Evolutionary conservation across 2,113 vertebrate genomes (phyloP).

Genomic region (Toxotes chatareus): DNA sequence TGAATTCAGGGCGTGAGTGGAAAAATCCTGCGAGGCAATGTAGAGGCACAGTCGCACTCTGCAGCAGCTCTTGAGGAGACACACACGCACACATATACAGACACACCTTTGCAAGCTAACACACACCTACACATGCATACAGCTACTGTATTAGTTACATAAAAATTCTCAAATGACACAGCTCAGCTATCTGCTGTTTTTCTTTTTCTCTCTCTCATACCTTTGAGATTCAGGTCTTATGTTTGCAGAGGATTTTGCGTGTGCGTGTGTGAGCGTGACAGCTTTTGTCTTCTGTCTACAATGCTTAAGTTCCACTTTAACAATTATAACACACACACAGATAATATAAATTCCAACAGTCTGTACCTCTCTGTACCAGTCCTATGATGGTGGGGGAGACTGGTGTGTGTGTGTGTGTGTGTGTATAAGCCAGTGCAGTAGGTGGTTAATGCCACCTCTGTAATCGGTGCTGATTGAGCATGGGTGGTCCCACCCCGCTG

Average conservation of each 20-base stretch:
- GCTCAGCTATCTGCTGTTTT: constrained; percentile 21
- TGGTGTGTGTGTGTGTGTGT: constrained; percentile 32
- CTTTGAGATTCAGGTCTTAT: constrained; percentile 19
- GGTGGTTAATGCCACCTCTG: constrained; percentile 53
- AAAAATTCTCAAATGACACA: constrained; percentile 27
- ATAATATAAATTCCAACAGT: constrained; percentile 31
- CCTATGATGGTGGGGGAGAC: background rate
- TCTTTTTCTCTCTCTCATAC: background rate
- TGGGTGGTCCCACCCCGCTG: constrained; percentile 35
- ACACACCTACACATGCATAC: constrained; percentile 43
- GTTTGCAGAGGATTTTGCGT: constrained; percentile 25
- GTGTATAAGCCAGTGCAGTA: constrained; percentile 18
- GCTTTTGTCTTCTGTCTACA: constrained; percentile 30
- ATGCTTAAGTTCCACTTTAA: constrained; percentile 21
- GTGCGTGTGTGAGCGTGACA: constrained; percentile 3
- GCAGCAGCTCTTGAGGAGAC: constrained; percentile 43
- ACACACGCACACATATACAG: constrained; percentile 26
- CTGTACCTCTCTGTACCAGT: constrained; percentile 57
- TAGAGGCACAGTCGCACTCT: constrained; percentile 16
- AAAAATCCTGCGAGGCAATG: constrained; percentile 41
- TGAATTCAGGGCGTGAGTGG: constrained; percentile 56
- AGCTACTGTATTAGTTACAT: constrained; percentile 31
- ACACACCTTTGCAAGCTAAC: constrained; percentile 27
- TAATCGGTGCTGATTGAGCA: constrained; percentile 34
- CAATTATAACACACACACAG: background rate